Evolutionary conservation across 2,113 vertebrate species (phyloP).

Genomic region (Zootoca vivipara): DNA sequence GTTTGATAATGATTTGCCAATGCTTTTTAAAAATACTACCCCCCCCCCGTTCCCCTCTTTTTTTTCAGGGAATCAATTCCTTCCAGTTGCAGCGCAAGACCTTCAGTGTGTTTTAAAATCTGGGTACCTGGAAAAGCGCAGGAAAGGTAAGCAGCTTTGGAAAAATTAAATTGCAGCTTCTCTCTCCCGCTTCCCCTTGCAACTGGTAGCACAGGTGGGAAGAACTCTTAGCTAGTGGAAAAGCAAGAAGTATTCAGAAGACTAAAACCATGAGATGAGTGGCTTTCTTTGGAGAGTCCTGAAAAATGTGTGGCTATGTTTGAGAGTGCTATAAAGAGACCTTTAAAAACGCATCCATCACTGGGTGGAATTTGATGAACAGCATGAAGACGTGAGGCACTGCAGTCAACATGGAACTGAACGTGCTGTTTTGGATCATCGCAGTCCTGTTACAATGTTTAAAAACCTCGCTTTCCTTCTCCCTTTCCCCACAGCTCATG

Average conservation of each 20-base stretch:
- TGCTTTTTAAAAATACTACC: constrained; percentile 26
- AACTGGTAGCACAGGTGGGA: too few relatives aligned
- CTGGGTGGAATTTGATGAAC: neutral
- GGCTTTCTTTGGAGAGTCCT: neutral
- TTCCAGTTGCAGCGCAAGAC: constrained; percentile 89
- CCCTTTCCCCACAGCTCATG: neutral
- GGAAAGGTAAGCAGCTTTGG: constrained; percentile 81
- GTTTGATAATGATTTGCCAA: neutral
- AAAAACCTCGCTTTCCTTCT: neutral
- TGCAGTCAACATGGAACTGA: neutral
- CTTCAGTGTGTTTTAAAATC: constrained; percentile 87
- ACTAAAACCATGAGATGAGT: neutral
- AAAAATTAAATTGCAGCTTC: neutral
- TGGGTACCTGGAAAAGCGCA: constrained; percentile 95
- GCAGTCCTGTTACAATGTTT: too few relatives aligned
- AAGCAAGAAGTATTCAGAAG: neutral
- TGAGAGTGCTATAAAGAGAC: neutral
- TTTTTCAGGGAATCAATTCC: constrained; percentile 82
- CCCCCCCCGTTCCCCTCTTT: constrained; percentile 21
- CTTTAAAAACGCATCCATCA: neutral
- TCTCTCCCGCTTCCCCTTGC: neutral
- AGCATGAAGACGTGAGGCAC: neutral
- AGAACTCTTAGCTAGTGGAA: neutral
- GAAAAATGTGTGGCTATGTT: neutral
- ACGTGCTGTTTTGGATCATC: neutral